phyloP scores from a whole-genome alignment of 1,140 invertebrate species.

The Lordiphosa stackelbergi region DNA sequence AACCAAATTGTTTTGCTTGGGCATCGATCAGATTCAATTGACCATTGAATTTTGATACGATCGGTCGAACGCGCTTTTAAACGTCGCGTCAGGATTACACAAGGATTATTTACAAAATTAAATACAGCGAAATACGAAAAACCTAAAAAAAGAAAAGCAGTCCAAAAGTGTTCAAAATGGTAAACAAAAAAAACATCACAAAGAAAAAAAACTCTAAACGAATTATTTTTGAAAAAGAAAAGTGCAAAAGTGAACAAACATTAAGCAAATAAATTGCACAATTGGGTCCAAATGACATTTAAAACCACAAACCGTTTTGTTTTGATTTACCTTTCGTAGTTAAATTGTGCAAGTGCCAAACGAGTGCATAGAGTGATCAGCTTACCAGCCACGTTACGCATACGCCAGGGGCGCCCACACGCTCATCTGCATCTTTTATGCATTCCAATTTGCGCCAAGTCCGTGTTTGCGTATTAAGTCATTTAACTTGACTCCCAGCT shows the following conservation, averaged over 20 bases:
- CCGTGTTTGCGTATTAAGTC: conserved; percentile 52
- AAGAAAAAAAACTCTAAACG: no score
- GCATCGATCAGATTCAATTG: conserved; percentile 77
- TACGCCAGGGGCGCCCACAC: conserved; percentile 53
- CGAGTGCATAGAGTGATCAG: conserved; percentile 22
- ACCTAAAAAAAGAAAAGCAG: conserved; percentile 9
- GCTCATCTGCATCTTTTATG: conserved; percentile 1
- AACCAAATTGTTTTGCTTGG: conserved; percentile 61
- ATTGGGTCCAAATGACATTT: conserved; percentile 47
- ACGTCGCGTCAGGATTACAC: conserved; percentile 38
- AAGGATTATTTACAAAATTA: conserved; percentile 49
- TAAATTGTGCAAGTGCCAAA: conserved; percentile 52
- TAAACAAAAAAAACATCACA: conserved; percentile 23
- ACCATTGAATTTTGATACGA: conserved; percentile 76
- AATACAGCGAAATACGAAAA: conserved; percentile 9
- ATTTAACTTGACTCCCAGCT: conserved; percentile 42
- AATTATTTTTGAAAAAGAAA: conserved; percentile 16
- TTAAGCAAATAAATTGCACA: conserved; percentile 25
- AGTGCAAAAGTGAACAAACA: conserved; percentile 22
- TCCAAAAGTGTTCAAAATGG: conserved; percentile 71
- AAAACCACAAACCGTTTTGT: conserved; percentile 31
- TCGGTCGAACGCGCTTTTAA: conserved; percentile 34
- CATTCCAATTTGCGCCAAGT: conserved; percentile 12
- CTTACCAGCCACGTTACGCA: conserved; percentile 46
- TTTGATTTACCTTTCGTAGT: conserved; percentile 27